phyloP scores from a whole-genome alignment of 2,113 vertebrate species.

The Oreochromis spilurus region DNA sequence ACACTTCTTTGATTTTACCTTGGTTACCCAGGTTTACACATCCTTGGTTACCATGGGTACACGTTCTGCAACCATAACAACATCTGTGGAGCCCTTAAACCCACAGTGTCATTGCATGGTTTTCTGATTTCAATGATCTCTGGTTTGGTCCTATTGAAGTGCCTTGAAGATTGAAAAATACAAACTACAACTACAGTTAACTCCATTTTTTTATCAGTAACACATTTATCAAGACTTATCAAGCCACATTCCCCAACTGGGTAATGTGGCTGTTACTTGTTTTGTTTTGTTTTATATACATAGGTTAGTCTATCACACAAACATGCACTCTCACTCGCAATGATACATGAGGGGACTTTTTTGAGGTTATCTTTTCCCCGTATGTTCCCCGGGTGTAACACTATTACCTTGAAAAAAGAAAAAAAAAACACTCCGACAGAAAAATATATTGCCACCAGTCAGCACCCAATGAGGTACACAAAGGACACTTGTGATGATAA shows the following conservation, averaged over 20 bases:
- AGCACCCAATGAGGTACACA: background rate
- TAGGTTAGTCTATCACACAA: background rate
- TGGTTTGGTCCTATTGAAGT: background rate
- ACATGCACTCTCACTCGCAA: background rate
- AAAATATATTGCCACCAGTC: background rate
- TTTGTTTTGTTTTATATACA: background rate
- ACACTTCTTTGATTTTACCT: background rate
- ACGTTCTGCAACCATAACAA: background rate
- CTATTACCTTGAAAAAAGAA: fast-evolving
- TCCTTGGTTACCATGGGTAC: background rate
- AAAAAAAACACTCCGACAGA: background rate
- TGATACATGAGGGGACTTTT: background rate
- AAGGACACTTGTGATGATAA: background rate
- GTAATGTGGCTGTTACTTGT: background rate
- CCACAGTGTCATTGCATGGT: background rate
- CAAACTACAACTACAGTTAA: background rate
- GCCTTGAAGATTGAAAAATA: background rate
- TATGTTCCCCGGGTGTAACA: background rate
- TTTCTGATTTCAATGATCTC: background rate
- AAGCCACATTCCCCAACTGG: background rate
- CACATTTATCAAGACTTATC: background rate
- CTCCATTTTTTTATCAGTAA: background rate
- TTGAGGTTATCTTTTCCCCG: background rate
- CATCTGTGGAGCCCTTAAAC: background rate
- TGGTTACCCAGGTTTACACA: background rate